Conservation (phyloP, 2,888 invertebrate species). For the Empis stercorea region DNA sequence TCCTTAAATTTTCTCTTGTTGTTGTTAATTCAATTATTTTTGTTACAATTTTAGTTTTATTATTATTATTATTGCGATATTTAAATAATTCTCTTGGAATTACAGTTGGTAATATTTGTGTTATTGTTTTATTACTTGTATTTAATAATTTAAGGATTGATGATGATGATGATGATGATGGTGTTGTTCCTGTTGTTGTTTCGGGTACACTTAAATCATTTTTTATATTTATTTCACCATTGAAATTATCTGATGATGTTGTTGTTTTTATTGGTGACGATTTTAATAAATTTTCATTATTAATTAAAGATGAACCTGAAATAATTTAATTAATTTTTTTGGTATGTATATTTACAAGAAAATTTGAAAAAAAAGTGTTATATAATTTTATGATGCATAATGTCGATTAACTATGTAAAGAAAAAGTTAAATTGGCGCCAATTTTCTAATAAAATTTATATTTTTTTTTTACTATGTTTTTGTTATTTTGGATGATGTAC, state of each 20-base stretch:
- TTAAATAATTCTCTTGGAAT: background rate
- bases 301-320: constrained; percentile 14
- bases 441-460: no score
- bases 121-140: no score
- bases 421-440: no score
- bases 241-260: constrained; percentile 9
- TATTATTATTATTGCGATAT: constrained; percentile 8
- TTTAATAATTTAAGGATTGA: background rate
- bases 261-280: constrained; percentile 12
- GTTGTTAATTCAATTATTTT: constrained; percentile 3
- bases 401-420: no score
- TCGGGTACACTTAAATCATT: constrained; percentile 9
- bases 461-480: no score
- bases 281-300: constrained; percentile 12
- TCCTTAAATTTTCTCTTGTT: constrained; percentile 1
- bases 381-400: no score
- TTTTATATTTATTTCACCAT: constrained; percentile 7
- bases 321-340: no score
- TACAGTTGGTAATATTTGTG: background rate
- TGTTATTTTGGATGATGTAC: no score
- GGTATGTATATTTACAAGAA: no score
- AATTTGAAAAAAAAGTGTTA: no score
- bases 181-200: constrained; percentile 12
- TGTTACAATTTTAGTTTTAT: background rate
- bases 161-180: constrained; percentile 8